Base-by-base conservation (phyloP, 2,797 vertebrate genomes). In the Ibycter americanus region DNA sequence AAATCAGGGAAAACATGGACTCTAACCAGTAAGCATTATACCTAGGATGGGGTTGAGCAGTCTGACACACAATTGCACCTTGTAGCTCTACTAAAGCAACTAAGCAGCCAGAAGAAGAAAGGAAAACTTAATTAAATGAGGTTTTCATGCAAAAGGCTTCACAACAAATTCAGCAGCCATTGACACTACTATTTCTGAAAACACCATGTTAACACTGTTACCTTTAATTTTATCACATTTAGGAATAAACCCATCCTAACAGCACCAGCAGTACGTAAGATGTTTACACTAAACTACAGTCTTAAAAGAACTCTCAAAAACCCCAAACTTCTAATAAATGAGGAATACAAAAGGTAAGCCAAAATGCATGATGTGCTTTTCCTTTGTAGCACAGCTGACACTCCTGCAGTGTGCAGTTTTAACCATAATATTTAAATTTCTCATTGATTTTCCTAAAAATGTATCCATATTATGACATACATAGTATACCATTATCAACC, bases 251-350 rank as follows among this genome's bases (percentile, higher is more conserved):
- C 16, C 32, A 8, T 34, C 42, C 29, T 51, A 74, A 70, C 7
- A 68, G 32, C n/a, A 67, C 13, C 29, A 32, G 52, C 6, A 34
- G 12, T 15, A 46, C 0, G 0, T 4, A 36, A 65, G 4, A 42
- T 6, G 7, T 21, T 58, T n/a, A 67, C 6, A 5, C 4, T 42
- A 47, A 79, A 68, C 6, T 23, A 40, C 4, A 40, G 10, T 20
- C 22, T 40, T 47, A 6, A 59, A 86, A 87, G 40, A 55, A 40
- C 3, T 5, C 9, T 44, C 10, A 31, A 34, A 67, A 31, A 7
- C 65, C 23, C 6, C 34, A 47, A 79, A 29, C 2, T 3, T 5
- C 6, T 66, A 68, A 87, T 6, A 65, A 42, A 13, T 11, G 9
- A 88, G 23, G 34, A 59, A 20, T 47, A 29, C 12, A 32, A 29